Conservation (phyloP, 2,113 vertebrate species). For the Leuciscus idus region DNA sequence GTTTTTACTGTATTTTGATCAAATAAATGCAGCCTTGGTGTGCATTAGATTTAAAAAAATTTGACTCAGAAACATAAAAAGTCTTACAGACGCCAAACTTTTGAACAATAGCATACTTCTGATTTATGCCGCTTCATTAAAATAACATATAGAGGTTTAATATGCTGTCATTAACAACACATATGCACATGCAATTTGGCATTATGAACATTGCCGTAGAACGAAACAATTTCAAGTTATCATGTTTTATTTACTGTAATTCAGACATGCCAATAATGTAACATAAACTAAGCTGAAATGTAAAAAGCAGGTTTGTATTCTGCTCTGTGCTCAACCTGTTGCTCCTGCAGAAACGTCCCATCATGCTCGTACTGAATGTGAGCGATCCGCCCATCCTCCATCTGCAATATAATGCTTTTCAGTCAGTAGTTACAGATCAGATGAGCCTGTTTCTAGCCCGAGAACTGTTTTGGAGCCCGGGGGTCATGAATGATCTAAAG, state of each 20-base stretch:
- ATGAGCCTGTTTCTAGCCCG: not conserved
- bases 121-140: not conserved
- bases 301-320: not conserved
- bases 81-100: not conserved
- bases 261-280: not conserved
- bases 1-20: not conserved
- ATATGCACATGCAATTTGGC: not conserved
- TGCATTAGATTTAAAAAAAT: not conserved
- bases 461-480: not conserved
- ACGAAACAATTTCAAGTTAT: not conserved
- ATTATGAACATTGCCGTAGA: not conserved
- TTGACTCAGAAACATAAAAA: not conserved
- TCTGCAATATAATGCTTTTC: constrained; percentile 69
- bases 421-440: not conserved
- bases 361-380: constrained; percentile 94
- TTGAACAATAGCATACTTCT: not conserved
- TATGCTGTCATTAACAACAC: not conserved
- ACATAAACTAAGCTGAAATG: not conserved
- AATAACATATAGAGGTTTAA: not conserved
- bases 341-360: constrained; percentile 85
- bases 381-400: constrained; percentile 92
- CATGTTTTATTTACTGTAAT: not conserved
- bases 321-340: constrained; percentile 77
- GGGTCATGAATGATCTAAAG: not conserved
- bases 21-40: not conserved